phyloP scores from a whole-genome alignment of 2,113 vertebrate species.

The Cyrtonyx montezumae region DNA sequence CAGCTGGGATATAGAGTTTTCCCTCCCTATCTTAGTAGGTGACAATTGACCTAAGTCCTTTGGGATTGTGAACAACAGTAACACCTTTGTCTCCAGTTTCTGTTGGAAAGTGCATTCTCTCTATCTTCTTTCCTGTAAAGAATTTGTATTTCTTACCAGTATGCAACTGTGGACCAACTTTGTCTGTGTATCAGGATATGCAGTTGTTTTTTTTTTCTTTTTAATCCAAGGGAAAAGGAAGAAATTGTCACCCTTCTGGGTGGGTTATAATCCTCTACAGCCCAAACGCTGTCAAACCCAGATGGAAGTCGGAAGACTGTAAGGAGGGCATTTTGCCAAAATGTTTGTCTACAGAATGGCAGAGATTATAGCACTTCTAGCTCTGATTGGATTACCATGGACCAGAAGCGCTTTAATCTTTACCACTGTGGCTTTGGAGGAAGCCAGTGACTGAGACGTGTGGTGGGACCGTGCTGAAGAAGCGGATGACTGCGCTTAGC shows the following conservation, averaged over 20 bases:
- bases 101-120: neutral
- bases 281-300: neutral
- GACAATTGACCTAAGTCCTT: neutral
- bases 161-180: neutral
- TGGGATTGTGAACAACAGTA: neutral
- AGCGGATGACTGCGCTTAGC: constrained; percentile 53
- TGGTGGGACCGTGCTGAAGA: constrained; percentile 34
- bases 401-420: constrained; percentile 72
- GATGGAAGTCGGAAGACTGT: neutral
- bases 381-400: constrained; percentile 72
- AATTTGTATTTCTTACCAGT: neutral
- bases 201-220: neutral
- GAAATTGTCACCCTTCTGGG: neutral
- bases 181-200: neutral
- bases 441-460: constrained; percentile 40
- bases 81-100: neutral
- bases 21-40: neutral
- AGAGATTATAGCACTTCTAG: constrained; percentile 53
- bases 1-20: neutral
- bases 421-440: constrained; percentile 29
- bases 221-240: neutral
- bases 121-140: neutral
- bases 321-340: constrained; percentile 63
- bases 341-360: constrained; percentile 44
- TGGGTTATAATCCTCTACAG: neutral